Evolutionary conservation across 2,888 invertebrate genomes (phyloP), one percentile per base, ranked within the genome.

Genomic region (Camptogramma bilineatum): DNA sequence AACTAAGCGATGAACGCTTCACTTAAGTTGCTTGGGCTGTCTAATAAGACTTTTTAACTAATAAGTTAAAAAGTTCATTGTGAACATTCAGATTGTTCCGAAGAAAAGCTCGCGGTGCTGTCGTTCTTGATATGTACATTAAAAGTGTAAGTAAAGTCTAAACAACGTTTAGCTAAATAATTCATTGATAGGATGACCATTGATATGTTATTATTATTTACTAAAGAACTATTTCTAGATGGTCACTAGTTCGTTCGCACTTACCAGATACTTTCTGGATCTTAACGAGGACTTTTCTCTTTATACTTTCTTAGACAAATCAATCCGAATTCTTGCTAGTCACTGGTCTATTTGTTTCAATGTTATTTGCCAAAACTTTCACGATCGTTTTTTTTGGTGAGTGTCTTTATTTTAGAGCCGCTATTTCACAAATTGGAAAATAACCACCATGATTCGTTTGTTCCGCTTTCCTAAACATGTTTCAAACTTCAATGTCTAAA

Each of bases 391-490:
- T 63, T 64, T 31, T 57, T 62, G 19, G 53, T 31, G 28, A 54
- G 61, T 52, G 58, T 66, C 59, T 52, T 47, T 46, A 60, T 66
- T 68, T 64, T 61, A 64, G 39, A 55, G 42, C 44, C 60, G 71
- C 70, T 76, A 70, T 73, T 79, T 73, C 70, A 69, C 66, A 66
- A 76, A 76, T 76, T 75, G 71, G 71, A 62, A 68, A 74, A 77
- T 74, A 73, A 73, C 73, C 54, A 78, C 73, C 73, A 55, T 62
- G 73, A 72, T 74, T 79, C 73, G 73, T 78, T 78, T 78, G 86
- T 85, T 85, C 84, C 87, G 85, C 87, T 87, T 87, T 87, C 82
- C 80, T 84, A 77, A 77, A 75, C 79, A 76, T 64, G 75, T 78
- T 73, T 75, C 76, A 76, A 76, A 75, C 78, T 73, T 75, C 76